Conservation (phyloP, 2,888 invertebrate species). For the Rosalia funebris region DNA sequence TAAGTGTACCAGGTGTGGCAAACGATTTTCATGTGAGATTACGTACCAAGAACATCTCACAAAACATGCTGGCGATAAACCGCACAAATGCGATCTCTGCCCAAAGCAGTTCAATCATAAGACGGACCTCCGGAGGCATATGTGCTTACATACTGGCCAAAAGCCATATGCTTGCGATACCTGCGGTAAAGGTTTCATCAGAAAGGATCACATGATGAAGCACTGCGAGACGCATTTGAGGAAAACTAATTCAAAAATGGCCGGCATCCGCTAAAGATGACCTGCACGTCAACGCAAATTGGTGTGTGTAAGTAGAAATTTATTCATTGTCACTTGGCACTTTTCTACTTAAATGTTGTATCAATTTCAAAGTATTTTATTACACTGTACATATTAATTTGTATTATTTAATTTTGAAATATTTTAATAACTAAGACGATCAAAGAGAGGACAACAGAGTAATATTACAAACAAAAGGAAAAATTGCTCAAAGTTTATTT, state of each 20-base stretch:
- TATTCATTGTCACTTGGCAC: slow-evolving; percentile 53
- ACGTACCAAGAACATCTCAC: slow-evolving; percentile 78
- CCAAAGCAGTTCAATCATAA: slow-evolving; percentile 92
- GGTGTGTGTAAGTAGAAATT: slow-evolving; percentile 50
- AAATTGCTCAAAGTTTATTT: slow-evolving; percentile 55
- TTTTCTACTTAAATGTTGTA: slow-evolving; percentile 55
- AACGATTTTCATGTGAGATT: slow-evolving; percentile 79
- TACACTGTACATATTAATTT: slow-evolving; percentile 54
- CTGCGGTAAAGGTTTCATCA: slow-evolving; percentile 88
- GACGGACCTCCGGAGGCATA: slow-evolving; percentile 86
- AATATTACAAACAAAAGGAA: slow-evolving; percentile 42
- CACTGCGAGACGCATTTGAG: slow-evolving; percentile 83
- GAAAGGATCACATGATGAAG: slow-evolving; percentile 92
- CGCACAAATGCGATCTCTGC: slow-evolving; percentile 85
- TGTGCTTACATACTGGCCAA: slow-evolving; percentile 86
- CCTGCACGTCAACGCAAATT: slow-evolving; percentile 8
- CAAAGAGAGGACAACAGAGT: slow-evolving; percentile 49
- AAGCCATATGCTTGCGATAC: slow-evolving; percentile 84
- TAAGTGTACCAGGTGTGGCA: slow-evolving; percentile 87
- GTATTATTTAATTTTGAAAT: slow-evolving; percentile 41
- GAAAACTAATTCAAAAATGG: slow-evolving; percentile 62
- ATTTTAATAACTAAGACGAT: slow-evolving; percentile 30
- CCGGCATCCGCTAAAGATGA: slow-evolving; percentile 45
- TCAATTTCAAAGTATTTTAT: slow-evolving; percentile 48
- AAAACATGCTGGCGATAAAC: slow-evolving; percentile 85